Percentiles rank a stretch among this genome's conserved stretches.
Evolutionary conservation across 2,113 vertebrate species (phyloP).

Genomic region (Saccopteryx bilineata): DNA sequence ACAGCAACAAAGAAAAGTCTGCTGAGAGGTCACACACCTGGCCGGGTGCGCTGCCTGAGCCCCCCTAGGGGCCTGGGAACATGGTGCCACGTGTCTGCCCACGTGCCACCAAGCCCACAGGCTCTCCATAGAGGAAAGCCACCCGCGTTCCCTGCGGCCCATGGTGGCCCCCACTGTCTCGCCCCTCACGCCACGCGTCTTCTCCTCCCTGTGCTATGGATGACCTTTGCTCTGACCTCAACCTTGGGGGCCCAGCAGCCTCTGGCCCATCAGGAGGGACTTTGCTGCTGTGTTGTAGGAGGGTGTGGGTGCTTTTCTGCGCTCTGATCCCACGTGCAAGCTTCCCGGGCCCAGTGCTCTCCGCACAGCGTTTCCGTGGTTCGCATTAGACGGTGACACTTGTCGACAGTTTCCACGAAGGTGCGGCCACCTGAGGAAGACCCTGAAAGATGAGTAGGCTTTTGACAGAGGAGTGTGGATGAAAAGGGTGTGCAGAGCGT

Average conservation of each 20-base stretch:
- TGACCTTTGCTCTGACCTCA: not conserved
- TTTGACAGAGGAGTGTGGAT: not conserved
- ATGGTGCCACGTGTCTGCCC: not conserved
- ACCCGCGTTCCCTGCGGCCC: accelerated
- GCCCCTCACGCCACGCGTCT: not conserved
- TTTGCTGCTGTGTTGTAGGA: not conserved
- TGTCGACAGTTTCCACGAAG: not conserved
- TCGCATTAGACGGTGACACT: not conserved
- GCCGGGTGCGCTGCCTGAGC: not conserved
- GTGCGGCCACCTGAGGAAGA: not conserved
- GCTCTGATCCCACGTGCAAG: not conserved
- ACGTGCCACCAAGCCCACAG: not conserved
- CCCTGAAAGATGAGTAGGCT: not conserved
- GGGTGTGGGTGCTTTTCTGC: not conserved
- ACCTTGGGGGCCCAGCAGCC: not conserved
- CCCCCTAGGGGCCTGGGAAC: not conserved
- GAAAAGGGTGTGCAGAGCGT: not conserved
- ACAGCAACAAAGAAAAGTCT: not conserved
- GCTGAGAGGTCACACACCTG: not conserved
- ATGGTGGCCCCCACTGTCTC: accelerated
- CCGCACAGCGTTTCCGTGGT: not conserved
- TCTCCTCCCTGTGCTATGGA: not conserved
- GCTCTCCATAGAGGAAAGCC: not conserved
- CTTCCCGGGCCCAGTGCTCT: not conserved
- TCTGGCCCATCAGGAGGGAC: not conserved